A percentile compares a stretch with the other conserved stretches of the same genome.
These are phyloP conservation scores for Onychostoma macrolepis DNA, from an alignment of 2,113 vertebrate genomes.

Conservation along the genomic window DNA sequence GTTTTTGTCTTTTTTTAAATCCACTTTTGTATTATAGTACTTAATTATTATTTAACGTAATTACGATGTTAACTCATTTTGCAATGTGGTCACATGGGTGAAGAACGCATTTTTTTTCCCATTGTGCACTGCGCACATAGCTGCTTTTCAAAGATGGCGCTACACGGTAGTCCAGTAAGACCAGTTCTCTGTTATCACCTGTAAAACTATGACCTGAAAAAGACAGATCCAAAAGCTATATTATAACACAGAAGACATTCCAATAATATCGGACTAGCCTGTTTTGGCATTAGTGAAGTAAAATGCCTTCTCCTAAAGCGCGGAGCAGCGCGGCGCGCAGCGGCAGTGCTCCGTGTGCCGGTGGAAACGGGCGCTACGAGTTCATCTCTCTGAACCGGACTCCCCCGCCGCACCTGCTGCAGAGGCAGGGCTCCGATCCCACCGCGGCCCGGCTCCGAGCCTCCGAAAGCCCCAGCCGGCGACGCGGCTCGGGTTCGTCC, in stretches of 20 bases:
- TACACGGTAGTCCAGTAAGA: neutral
- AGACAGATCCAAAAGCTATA: neutral
- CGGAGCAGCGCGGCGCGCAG: constrained; percentile 68
- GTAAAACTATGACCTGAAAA: constrained; percentile 58
- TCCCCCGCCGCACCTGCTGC: constrained; percentile 67
- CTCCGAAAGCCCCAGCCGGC: constrained; percentile 85
- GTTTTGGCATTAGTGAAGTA: neutral
- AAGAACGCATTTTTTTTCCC: constrained; percentile 1
- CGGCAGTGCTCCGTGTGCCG: constrained; percentile 66
- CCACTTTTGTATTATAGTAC: neutral
- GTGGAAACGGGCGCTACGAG: constrained; percentile 78
- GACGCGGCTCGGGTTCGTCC: constrained; percentile 82
- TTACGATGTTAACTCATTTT: neutral
- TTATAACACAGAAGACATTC: constrained; percentile 10
- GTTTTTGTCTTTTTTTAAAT: neutral
- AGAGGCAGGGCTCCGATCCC: constrained; percentile 77
- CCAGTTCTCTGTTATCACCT: constrained; percentile 59
- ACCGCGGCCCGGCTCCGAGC: constrained; percentile 77
- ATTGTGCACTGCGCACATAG: neutral
- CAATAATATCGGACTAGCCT: constrained; percentile 1
- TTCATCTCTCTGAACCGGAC: constrained; percentile 83
- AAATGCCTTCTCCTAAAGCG: constrained; percentile 81
- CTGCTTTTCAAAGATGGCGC: constrained; percentile 70
- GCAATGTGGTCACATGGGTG: constrained; percentile 34
- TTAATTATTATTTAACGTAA: neutral